Evolutionary conservation across 2,888 invertebrate genomes (phyloP).

Genomic region (Metellina segmentata): DNA sequence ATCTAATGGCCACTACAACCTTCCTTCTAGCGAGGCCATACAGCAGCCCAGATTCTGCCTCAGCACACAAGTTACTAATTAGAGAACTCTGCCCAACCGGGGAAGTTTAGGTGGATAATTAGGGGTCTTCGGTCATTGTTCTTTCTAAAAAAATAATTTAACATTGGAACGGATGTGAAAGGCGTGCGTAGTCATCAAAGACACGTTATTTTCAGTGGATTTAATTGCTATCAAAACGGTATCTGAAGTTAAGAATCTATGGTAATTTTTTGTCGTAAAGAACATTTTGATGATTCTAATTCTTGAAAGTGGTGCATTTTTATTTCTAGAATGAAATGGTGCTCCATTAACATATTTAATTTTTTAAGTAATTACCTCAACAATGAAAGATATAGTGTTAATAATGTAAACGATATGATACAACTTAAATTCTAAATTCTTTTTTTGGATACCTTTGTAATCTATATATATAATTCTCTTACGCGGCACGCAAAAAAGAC

Average conservation of each 20-base stretch:
- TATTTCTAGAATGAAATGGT: neutral
- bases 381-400: no score
- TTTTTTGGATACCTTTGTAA: no score
- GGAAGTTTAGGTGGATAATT: neutral
- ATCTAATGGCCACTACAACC: constrained; percentile 21
- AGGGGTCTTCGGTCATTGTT: neutral
- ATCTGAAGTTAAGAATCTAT: no score
- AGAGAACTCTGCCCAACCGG: neutral
- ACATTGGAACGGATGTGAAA: no score
- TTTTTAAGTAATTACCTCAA: no score
- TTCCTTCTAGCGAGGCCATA: neutral
- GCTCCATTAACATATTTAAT: neutral
- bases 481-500: no score
- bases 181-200: neutral
- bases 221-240: neutral
- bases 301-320: neutral
- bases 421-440: no score
- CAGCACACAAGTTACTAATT: constrained; percentile 8
- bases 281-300: neutral
- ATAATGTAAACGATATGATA: no score
- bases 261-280: no score
- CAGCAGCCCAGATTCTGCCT: neutral
- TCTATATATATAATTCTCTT: no score
- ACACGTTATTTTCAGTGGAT: neutral
- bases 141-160: neutral